Evolutionary conservation across 2,797 vertebrate genomes (phyloP), one percentile per base, ranked within the genome.

Genomic region (Oryzias sinensis): DNA sequence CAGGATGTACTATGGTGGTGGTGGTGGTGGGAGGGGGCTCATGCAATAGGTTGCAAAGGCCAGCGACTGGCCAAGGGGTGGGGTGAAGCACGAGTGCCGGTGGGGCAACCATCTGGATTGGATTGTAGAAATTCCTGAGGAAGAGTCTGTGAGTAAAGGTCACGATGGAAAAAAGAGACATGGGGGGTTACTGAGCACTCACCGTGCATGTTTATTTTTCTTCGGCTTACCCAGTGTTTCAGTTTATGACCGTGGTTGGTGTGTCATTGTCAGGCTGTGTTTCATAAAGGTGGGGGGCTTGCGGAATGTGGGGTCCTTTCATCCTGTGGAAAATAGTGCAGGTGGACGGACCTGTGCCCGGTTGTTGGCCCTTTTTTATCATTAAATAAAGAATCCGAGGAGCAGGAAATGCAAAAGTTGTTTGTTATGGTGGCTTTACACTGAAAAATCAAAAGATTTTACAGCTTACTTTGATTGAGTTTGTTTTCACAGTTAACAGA

Each of bases 121-220:
- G 86, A 90, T 91, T 92, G 88, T 84, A 90, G 80, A 90, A 83
- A 92, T 92, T 92, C 90, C 88, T 90, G 66, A 72, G 70, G 80
- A 88, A 81, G 84, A 88, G 86, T 72, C 67, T 84, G 77, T 71
- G 82, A 82, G 86, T 84, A 90, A 88, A 92, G 90, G 90, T 89
- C 87, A 89, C 69, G 5, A 18, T 70, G 73, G 69, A 75, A 72
- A 69, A 69, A 53, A 68, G 73, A 74, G 54, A n/a, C 2, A 70
- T 72, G 55, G 60, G 61, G 68, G 76, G 79, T 79, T 76, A 74
- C 44, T 49, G 59, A 63, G 68, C 72, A 72, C 70, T 72, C 53
- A 33, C 17, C 37, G 53, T 62, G 65, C 42, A 61, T 83, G 80
- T 85, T 80, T 89, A 58, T 87, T 83, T 85, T 82, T 72, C 76